Evolutionary conservation across 2,113 vertebrate genomes (phyloP).

Genomic region (Pagrus major): DNA sequence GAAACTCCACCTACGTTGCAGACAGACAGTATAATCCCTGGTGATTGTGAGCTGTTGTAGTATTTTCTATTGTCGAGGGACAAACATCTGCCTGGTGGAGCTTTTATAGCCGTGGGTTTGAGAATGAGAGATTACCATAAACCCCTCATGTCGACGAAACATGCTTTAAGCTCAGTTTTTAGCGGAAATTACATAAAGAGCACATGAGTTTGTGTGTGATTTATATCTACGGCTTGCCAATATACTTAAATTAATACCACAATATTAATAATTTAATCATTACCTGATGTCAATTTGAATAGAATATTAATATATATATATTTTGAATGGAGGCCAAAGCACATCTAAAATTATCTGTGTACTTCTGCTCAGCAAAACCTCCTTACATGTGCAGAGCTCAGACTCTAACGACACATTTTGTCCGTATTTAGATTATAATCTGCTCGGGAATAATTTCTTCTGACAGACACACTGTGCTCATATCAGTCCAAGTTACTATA

Average conservation of each 20-base stretch:
- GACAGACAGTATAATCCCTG: constrained; percentile 36
- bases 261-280: neutral
- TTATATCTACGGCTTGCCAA: neutral
- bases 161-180: constrained; percentile 34
- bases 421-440: neutral
- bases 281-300: neutral
- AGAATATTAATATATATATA: neutral
- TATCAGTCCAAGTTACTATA: neutral
- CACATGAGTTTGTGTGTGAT: neutral
- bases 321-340: neutral
- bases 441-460: neutral
- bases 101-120: constrained; percentile 58
- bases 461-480: neutral
- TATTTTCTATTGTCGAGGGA: constrained; percentile 31
- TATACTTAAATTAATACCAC: neutral
- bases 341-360: neutral
- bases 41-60: constrained; percentile 25
- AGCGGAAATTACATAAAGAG: constrained; percentile 4
- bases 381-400: neutral
- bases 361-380: neutral
- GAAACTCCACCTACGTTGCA: neutral
- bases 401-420: neutral
- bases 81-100: constrained; percentile 47
- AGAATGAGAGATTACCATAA: constrained; percentile 55
- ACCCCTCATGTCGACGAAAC: constrained; percentile 12